Evolutionary conservation across 2,113 vertebrate genomes (phyloP), one percentile per base, ranked within the genome.

Genomic region (Chionodraco myersi): DNA sequence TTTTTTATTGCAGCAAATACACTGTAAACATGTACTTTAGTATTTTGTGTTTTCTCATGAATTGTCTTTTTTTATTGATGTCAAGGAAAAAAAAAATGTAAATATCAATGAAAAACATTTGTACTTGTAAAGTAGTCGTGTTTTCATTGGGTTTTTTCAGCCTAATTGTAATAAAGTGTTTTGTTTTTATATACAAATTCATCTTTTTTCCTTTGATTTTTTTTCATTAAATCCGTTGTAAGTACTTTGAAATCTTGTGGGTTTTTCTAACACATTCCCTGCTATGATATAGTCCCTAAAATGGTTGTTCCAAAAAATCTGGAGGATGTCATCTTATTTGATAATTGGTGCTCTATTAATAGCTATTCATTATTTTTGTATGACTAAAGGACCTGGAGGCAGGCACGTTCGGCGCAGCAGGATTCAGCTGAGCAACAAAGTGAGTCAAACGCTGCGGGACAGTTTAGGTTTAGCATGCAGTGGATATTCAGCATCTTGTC

Each of bases 161-260:
- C 91, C 91, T 92, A 93, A 93, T 94, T 96, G 96, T 96, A 97
- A 97, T 97, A 98, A 97, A 97, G 94, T 96, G 95, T 96, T 93
- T 93, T 93, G 96, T 96, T 97, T 97, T 96, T 95, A 95, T 95
- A 94, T 91, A 94, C 91, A 88, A 83, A 88, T 77, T 87, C 85
- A 91, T 89, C 73, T 81, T 91, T 92, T 91, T 75, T 63, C 54
- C 62, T 45, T 83, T 70, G 8, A 12, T 77, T 74, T 30, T 64
- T 68, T 80, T 73, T 81, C 84, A 90, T 91, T 90, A 92, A 91
- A 93, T 86, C 49, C 26, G 58, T 91, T 89, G 61, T 85, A 86
- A 88, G 84, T 88, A 91, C 75, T 83, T 83, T 47, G 71, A 81
- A 75, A 90, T 83, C 73, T 73, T 78, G 80, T 90, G 69, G 75